phyloP scores from a whole-genome alignment of 2,113 vertebrate genomes.

The Vulpes lagopus region DNA sequence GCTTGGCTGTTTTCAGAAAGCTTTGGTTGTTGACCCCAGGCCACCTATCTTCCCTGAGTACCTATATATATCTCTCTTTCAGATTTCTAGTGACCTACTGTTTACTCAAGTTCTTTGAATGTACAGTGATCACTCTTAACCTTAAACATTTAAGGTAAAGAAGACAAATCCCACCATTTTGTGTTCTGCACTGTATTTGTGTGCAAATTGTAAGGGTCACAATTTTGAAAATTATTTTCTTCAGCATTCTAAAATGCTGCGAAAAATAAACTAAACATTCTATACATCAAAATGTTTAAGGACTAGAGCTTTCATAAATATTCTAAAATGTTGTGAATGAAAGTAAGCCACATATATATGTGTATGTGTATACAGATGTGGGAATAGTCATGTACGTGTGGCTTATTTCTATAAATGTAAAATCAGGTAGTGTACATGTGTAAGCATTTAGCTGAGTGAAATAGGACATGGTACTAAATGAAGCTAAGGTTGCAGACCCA shows the following conservation, averaged over 20 bases:
- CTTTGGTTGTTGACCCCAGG: neutral
- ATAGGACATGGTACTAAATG: neutral
- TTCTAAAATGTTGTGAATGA: neutral
- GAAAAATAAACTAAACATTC: neutral
- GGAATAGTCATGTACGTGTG: neutral
- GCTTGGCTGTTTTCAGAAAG: neutral
- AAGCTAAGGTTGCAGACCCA: neutral
- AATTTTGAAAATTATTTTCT: neutral
- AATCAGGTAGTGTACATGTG: neutral
- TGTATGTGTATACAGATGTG: fast-evolving
- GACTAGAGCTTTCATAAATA: neutral
- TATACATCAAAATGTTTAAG: neutral
- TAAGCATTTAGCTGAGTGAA: neutral
- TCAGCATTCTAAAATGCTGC: neutral
- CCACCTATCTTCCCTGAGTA: neutral
- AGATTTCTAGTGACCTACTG: neutral
- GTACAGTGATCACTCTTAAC: neutral
- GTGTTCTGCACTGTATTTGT: neutral
- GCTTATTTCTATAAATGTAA: neutral
- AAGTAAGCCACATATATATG: neutral
- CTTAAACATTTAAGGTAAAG: neutral
- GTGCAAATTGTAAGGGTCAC: neutral
- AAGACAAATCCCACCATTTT: neutral
- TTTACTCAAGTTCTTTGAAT: neutral
- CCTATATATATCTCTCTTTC: neutral